Evolutionary conservation across 1,140 invertebrate genomes (phyloP).

Genomic region (Micrasema longulum): DNA sequence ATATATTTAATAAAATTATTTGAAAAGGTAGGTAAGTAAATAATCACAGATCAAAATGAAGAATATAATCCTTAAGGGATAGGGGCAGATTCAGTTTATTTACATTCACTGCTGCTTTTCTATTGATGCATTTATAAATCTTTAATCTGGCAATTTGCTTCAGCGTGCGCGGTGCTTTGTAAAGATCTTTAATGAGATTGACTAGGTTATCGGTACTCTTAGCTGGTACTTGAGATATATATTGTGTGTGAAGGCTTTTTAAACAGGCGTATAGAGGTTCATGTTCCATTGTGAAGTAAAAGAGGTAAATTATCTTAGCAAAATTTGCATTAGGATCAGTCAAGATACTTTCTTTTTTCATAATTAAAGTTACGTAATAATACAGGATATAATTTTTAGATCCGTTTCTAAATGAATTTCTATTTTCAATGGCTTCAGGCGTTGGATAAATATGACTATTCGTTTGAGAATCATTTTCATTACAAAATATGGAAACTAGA

Average conservation of each 20-base stretch:
- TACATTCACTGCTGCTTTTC: conserved; percentile 73
- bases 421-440: conserved; percentile 43
- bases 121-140: conserved; percentile 73
- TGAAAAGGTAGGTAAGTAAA: not conserved
- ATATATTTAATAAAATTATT: not conserved
- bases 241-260: conserved; percentile 73
- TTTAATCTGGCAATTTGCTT: conserved; percentile 76
- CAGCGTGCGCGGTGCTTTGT: conserved; percentile 72
- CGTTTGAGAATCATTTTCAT: conserved; percentile 46
- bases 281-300: conserved; percentile 78
- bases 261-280: conserved; percentile 73
- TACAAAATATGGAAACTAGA: conserved; percentile 50
- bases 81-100: conserved; percentile 76
- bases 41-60: conserved; percentile 74
- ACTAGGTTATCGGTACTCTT: conserved; percentile 72
- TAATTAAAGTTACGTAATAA: conserved; percentile 77
- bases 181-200: conserved; percentile 71
- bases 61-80: conserved; percentile 76
- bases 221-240: conserved; percentile 75
- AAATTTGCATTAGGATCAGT: conserved; percentile 74
- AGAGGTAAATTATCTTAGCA: conserved; percentile 74
- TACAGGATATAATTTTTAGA: conserved; percentile 75
- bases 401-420: conserved; percentile 72
- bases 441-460: conserved; percentile 43
- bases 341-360: conserved; percentile 76